A percentile compares a stretch with the other conserved stretches of the same genome.
phyloP scores from a whole-genome alignment of 2,888 invertebrate genomes.

The Caenorhabditis sp. region DNA sequence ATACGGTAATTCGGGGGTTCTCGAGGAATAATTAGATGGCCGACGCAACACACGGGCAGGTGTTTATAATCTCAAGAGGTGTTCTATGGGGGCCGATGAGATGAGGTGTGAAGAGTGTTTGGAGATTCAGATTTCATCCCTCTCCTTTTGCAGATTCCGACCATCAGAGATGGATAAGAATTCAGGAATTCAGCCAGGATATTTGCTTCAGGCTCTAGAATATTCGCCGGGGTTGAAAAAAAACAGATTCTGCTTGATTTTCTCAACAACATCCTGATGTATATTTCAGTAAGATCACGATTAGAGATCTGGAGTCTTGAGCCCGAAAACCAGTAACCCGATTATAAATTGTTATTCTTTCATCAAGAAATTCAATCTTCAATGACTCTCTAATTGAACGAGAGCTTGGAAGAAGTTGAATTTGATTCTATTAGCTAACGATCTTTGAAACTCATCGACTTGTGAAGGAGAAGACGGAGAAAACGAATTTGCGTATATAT shows the following conservation, averaged over 20 bases:
- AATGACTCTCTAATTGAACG: constrained; percentile 47
- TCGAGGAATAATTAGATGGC: constrained; percentile 9
- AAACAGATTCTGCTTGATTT: background rate
- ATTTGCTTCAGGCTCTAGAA: too few species aligned
- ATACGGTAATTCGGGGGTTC: constrained; percentile 31
- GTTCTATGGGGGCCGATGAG: background rate
- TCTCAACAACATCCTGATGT: background rate
- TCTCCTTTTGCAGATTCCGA: background rate
- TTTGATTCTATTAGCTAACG: constrained; percentile 30
- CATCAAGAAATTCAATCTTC: constrained; percentile 6
- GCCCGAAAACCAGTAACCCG: background rate
- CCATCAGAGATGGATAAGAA: too few species aligned
- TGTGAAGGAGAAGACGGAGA: background rate
- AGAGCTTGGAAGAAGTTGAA: constrained; percentile 13
- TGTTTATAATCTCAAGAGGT: constrained; percentile 2
- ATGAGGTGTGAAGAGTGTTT: background rate
- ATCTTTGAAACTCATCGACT: constrained; percentile 42
- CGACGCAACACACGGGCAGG: background rate
- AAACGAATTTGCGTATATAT: constrained; percentile 26
- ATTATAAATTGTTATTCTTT: constrained; percentile 20
- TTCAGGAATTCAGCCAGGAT: too few species aligned
- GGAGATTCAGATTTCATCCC: background rate
- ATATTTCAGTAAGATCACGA: background rate
- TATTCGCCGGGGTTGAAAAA: too few species aligned
- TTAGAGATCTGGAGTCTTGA: background rate